Conservation (phyloP, 2,113 vertebrate genomes). For the Leuciscus idus region DNA sequence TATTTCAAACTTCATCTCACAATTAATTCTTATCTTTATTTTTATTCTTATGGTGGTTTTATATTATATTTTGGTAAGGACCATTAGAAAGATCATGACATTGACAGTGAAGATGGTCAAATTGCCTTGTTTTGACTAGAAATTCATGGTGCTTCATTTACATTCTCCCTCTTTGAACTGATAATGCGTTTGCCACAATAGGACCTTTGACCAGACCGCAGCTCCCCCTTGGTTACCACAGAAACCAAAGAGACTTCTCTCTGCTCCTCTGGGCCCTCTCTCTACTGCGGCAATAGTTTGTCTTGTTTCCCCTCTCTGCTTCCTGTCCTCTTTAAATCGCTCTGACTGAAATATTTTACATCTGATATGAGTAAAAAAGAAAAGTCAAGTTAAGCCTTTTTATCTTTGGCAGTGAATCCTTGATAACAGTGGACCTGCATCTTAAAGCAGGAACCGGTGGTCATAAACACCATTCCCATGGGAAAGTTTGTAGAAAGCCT, state of each 20-base stretch:
- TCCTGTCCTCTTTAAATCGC: constrained; percentile 21
- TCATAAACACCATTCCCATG: constrained; percentile 72
- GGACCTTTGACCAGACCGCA: constrained; percentile 75
- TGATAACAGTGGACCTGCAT: constrained; percentile 30
- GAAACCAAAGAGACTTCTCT: constrained; percentile 77
- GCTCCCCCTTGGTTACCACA: constrained; percentile 73
- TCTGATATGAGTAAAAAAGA: constrained; percentile 1
- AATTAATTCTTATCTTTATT: background rate
- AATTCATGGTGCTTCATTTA: constrained; percentile 79
- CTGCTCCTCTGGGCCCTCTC: constrained; percentile 79
- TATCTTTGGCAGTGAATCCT: constrained; percentile 33
- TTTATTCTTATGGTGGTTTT: background rate
- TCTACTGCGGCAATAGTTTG: background rate
- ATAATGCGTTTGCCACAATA: constrained; percentile 83
- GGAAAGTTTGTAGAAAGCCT: constrained; percentile 65
- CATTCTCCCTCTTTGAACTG: constrained; percentile 77
- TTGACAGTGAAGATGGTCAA: constrained; percentile 73
- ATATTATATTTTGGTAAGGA: background rate
- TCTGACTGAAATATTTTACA: constrained; percentile 11
- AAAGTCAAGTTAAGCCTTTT: background rate
- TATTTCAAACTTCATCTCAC: background rate
- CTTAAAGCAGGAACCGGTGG: constrained; percentile 36
- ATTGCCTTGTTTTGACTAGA: constrained; percentile 82
- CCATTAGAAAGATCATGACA: background rate
- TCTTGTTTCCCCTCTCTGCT: background rate